Conservation (phyloP, 1,140 invertebrate genomes). For the Campoletis sonorensis region DNA sequence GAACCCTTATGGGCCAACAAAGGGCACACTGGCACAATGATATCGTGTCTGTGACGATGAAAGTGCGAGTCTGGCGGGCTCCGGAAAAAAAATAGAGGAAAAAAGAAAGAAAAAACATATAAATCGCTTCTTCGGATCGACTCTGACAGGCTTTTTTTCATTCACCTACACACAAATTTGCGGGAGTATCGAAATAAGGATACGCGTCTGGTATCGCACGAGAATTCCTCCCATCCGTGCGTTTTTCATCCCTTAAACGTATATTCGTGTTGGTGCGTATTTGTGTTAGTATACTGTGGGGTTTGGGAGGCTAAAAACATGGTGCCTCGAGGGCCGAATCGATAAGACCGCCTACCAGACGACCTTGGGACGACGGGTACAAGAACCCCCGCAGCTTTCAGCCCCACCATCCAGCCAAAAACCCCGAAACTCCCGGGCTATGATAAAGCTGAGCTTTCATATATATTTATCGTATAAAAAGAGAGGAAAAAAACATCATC, state of each 20-base stretch:
- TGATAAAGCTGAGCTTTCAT: conserved; percentile 48
- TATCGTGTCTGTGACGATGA: not conserved
- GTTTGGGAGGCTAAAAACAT: conserved; percentile 27
- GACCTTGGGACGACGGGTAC: conserved; percentile 63
- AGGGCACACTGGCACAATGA: not conserved
- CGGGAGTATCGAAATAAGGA: conserved; percentile 2
- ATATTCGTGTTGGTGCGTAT: not conserved
- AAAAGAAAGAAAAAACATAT: not conserved
- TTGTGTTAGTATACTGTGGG: not conserved
- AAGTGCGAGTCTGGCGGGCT: not conserved
- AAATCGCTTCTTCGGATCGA: not conserved
- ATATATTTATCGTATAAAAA: not conserved
- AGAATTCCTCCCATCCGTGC: not conserved
- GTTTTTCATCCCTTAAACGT: not conserved
- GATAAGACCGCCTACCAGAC: conserved; percentile 71
- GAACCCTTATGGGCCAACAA: not conserved
- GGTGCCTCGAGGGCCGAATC: conserved; percentile 60
- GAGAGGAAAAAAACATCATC: not conserved
- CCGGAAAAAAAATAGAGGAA: not conserved
- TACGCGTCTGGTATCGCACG: conserved; percentile 14
- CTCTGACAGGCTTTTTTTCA: not conserved
- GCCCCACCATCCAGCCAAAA: conserved; percentile 55
- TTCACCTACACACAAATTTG: not conserved
- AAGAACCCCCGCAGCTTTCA: conserved; percentile 41
- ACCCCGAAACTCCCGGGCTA: conserved; percentile 60